Evolutionary conservation across 2,113 vertebrate species (phyloP), one percentile per base, ranked within the genome.

Genomic region (Ictalurus punctatus): DNA sequence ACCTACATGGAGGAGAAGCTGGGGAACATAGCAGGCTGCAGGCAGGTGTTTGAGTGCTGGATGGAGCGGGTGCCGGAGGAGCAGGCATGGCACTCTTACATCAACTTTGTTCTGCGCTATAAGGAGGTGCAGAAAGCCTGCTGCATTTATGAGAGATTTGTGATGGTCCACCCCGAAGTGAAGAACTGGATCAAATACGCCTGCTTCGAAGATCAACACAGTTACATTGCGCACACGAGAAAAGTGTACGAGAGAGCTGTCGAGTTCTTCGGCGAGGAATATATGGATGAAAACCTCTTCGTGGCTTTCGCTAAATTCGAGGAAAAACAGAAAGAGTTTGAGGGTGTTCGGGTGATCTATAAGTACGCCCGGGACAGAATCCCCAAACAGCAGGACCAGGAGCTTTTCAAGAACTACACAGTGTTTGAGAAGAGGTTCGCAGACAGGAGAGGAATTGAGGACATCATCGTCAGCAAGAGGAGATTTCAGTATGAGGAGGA

Each of bases 121-220:
- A 99, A 99, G 91, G 98, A 99, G 81, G 98, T 99, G 94, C 98
- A 99, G 92, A 96, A 98, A 88, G 97, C 96, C 0, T 97, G 98
- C 21, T 94, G 93, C 93, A 99, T 98, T 88, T 99, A 99, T 0
- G 98, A 99, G 91, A 91, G 94, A 93, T 99, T 99, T 65, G 98
- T 99, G 40, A 95, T 98, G 0, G 97, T 99, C 12, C 98, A 99
- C 88, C 98, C 98, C 0, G 97, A 97, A 0, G 97, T 99, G 69
- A 99, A 99, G 94, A 99, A 99, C 94, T 99, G 98, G 98, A 99
- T 99, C 94, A 99, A 99, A 89, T 99, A 99, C 0, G 98, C 98
- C 3, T 97, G 97, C 30, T 99, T 99, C 48, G 98, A 99, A 87
- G 98, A 99, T 91, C 98, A 97, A 74, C 98, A 99, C 6, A 97